These are phyloP conservation scores for Mastigias papua DNA, from an alignment of 30 jellyfish, hydroid and myxozoan species.

Conservation along the genomic window DNA sequence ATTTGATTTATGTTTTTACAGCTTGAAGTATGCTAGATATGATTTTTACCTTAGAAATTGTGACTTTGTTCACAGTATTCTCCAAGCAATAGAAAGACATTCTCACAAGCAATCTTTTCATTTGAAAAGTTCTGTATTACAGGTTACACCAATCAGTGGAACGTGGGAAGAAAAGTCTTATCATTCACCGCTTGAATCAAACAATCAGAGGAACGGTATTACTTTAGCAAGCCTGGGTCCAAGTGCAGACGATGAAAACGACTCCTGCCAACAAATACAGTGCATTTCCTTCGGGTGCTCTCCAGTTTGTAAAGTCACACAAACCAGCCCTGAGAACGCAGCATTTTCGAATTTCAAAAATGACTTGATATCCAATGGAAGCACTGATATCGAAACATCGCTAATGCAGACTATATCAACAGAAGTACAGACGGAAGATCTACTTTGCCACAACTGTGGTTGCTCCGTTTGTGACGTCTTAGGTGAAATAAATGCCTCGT, in stretches of 20 bases:
- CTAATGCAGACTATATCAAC: background rate
- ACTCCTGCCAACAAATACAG: background rate
- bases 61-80: too few species aligned
- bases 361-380: background rate
- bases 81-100: background rate
- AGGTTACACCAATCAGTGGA: background rate
- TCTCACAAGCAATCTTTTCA: background rate
- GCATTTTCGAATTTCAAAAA: background rate
- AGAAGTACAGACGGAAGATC: slow-evolving; percentile 5
- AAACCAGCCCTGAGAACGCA: background rate
- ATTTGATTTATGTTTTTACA: too few species aligned
- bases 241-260: background rate
- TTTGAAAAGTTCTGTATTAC: background rate
- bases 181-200: background rate
- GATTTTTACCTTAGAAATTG: too few species aligned
- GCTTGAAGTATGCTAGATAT: too few species aligned
- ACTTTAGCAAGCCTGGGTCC: background rate
- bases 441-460: slow-evolving; percentile 17
- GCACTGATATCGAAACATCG: background rate
- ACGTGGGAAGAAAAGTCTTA: background rate
- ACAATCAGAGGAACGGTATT: background rate
- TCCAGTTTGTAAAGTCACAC: background rate
- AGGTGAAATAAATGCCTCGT: background rate
- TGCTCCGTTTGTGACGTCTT: slow-evolving; percentile 18
- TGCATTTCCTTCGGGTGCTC: background rate